Conservation (phyloP, 2,888 invertebrate species). For the Drosophila setosimentum region DNA sequence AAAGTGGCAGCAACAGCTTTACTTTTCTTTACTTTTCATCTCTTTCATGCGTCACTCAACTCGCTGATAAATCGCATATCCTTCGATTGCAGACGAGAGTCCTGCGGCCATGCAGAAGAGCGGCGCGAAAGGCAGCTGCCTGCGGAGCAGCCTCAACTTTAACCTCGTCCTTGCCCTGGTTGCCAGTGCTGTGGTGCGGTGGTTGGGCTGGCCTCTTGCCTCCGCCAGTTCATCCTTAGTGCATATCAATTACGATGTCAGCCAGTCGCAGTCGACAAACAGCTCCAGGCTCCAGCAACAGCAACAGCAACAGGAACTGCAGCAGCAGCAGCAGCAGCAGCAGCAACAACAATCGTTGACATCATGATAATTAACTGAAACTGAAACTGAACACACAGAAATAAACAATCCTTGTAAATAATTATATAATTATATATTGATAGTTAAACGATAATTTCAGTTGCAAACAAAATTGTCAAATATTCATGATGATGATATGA, state of each 20-base stretch:
- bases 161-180: conserved; percentile 59
- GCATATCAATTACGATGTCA: conserved; percentile 74
- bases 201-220: conserved; percentile 49
- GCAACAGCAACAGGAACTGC: conserved; percentile 13
- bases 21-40: background rate
- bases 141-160: conserved; percentile 36
- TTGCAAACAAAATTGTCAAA: conserved; percentile 32
- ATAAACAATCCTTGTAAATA: conserved; percentile 54
- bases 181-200: conserved; percentile 71
- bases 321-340: conserved; percentile 11
- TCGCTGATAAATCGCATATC: conserved; percentile 1
- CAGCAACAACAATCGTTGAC: conserved; percentile 13
- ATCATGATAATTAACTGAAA: conserved; percentile 70
- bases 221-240: conserved; percentile 40
- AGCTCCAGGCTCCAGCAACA: conserved; percentile 13
- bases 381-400: conserved; percentile 14
- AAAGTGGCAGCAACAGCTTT: background rate
- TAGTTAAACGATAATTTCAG: conserved; percentile 51
- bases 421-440: conserved; percentile 56
- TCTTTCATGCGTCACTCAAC: background rate
- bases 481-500: conserved; percentile 39
- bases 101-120: conserved; percentile 84
- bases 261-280: conserved; percentile 43
- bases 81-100: conserved; percentile 75
- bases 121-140: conserved; percentile 44